Percentiles rank a stretch among this genome's conserved stretches.
phyloP scores from a whole-genome alignment of 2,113 vertebrate genomes.

The Corythoichthys intestinalis region DNA sequence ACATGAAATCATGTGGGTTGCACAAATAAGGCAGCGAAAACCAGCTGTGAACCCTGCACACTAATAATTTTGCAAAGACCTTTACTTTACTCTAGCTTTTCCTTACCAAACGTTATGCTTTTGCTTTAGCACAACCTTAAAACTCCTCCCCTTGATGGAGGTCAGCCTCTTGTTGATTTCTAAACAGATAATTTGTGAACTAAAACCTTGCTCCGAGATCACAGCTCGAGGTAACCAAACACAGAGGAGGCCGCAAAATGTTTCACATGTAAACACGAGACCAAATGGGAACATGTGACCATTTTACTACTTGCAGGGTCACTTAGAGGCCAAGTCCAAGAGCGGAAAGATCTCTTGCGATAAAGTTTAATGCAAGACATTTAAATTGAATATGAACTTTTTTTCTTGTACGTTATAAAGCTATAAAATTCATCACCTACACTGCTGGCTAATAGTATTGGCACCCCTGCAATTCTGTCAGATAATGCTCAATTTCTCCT shows the following conservation, averaged over 20 bases:
- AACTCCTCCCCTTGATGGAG: neutral
- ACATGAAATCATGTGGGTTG: neutral
- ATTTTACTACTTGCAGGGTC: neutral
- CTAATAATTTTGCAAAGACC: too few relatives aligned
- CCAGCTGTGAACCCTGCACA: too few relatives aligned
- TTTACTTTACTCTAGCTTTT: neutral
- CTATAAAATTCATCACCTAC: neutral
- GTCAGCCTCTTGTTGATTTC: neutral
- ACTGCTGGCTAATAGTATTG: too few relatives aligned
- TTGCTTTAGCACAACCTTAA: neutral
- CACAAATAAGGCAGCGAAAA: too few relatives aligned
- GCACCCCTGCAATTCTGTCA: too few relatives aligned
- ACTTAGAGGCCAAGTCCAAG: neutral
- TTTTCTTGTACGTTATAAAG: neutral
- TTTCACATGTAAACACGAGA: neutral
- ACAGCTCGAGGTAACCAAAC: neutral
- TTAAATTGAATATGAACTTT: conserved; percentile 8
- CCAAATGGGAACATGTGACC: neutral
- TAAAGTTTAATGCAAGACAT: conserved; percentile 16
- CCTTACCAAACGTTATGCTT: neutral
- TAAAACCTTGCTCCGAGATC: neutral
- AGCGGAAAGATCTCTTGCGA: neutral
- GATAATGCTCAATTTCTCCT: too few relatives aligned
- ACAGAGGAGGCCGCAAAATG: neutral
- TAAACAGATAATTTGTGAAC: neutral